Conservation (phyloP, 2,888 invertebrate species). For the Ernsta delagoae region DNA sequence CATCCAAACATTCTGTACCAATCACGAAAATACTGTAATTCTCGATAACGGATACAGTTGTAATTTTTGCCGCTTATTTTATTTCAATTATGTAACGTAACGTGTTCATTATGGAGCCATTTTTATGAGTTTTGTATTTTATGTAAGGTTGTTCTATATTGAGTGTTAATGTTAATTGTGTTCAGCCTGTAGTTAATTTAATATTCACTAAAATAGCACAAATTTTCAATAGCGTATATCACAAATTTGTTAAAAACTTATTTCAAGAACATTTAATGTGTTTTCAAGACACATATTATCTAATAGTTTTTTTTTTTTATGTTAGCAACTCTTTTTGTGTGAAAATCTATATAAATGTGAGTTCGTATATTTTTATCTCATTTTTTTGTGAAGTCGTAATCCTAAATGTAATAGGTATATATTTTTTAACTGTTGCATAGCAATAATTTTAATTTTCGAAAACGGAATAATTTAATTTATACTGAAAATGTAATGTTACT, state of each 20-base stretch:
- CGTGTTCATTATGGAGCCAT: slow-evolving; percentile 2
- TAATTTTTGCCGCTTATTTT: too few relatives aligned
- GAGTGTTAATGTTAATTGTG: slow-evolving; percentile 1
- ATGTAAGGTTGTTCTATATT: slow-evolving; percentile 11
- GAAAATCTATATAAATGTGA: background rate
- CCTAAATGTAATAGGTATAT: background rate
- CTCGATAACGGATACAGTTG: too few relatives aligned
- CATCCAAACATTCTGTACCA: too few relatives aligned
- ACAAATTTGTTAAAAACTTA: background rate
- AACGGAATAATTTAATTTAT: background rate
- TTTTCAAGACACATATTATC: background rate
- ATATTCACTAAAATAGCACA: background rate
- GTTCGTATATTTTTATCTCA: slow-evolving; percentile 4
- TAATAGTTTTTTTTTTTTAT: background rate
- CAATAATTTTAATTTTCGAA: slow-evolving; percentile 7
- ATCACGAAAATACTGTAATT: background rate
- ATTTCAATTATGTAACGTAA: slow-evolving; percentile 2
- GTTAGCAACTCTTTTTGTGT: background rate
- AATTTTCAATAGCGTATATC: background rate
- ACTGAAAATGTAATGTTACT: slow-evolving; percentile 8
- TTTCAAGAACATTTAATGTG: background rate
- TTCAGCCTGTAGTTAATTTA: background rate
- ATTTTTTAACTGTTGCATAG: slow-evolving; percentile 1
- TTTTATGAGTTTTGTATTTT: slow-evolving; percentile 6
- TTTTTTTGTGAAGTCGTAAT: background rate